Percentiles rank a stretch among this genome's conserved stretches.
Evolutionary conservation across 2,797 vertebrate genomes (phyloP).

Genomic region (Acanthurus tractus): DNA sequence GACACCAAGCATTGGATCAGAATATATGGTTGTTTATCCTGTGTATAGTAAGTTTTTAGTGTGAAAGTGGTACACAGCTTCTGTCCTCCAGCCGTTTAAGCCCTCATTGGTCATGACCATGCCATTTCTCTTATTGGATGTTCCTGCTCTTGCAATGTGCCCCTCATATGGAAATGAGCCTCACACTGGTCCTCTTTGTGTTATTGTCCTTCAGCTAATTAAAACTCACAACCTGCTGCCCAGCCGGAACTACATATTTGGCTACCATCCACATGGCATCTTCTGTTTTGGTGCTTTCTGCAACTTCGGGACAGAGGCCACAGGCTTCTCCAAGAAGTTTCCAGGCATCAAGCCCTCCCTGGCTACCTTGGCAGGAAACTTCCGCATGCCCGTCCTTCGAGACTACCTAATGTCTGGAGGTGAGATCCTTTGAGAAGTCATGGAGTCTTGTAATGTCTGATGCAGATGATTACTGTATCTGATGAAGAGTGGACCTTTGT

Average conservation of each 20-base stretch:
- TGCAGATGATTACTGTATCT: constrained; percentile 42
- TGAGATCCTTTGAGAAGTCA: constrained; percentile 73
- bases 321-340: constrained; percentile 94
- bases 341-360: constrained; percentile 94
- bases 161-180: constrained; percentile 11
- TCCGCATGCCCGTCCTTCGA: constrained; percentile 92
- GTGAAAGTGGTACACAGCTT: background rate
- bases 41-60: background rate
- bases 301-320: constrained; percentile 97
- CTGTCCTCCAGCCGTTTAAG: constrained; percentile 7
- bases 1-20: background rate
- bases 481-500: constrained; percentile 75
- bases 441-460: constrained; percentile 25
- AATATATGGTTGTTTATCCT: background rate
- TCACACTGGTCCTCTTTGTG: constrained; percentile 44
- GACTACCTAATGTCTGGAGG: constrained; percentile 99
- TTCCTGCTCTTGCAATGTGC: background rate
- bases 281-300: constrained; percentile 96
- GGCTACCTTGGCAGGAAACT: constrained; percentile 96
- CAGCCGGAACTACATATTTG: constrained; percentile 96
- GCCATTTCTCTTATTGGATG: background rate
- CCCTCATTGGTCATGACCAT: background rate
- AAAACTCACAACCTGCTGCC: constrained; percentile 95
- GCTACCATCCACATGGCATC: constrained; percentile 97
- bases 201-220: constrained; percentile 88